Conservation (phyloP, 2,113 vertebrate species). For the Ptyas mucosa region DNA sequence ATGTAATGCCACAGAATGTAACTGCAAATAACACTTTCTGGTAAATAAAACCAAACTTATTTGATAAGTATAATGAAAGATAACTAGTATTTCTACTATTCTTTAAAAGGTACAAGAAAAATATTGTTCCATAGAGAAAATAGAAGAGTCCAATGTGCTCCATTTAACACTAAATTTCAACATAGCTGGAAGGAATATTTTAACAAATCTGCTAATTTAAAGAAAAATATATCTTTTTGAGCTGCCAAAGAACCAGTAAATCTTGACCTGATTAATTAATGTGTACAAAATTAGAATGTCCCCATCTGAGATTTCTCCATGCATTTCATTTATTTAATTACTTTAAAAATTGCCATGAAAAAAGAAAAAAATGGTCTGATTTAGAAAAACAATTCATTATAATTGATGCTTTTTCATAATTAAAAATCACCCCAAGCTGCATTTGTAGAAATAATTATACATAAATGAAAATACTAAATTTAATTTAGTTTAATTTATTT, state of each 20-base stretch:
- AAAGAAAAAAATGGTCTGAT: not conserved
- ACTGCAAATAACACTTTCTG: not conserved
- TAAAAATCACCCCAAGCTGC: not conserved
- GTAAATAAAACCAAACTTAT: not conserved
- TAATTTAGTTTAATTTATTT: not conserved
- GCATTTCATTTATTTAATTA: not conserved
- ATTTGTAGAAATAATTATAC: not conserved
- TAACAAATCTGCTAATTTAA: not conserved
- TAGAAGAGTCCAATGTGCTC: not conserved
- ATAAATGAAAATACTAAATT: not conserved
- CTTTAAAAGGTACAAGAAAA: not conserved
- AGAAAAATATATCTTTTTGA: not conserved
- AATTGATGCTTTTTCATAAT: not conserved
- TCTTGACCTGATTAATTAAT: not conserved
- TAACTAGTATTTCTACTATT: not conserved
- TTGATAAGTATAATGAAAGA: slow-evolving; percentile 12
- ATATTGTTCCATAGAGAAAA: not conserved
- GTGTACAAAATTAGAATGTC: not conserved
- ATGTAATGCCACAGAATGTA: not conserved
- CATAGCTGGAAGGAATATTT: not conserved
- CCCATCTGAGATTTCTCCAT: not conserved
- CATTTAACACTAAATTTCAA: not conserved
- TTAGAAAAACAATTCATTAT: not conserved
- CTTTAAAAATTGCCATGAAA: not conserved
- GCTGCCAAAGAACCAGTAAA: not conserved